Percentiles rank a stretch among this genome's conserved stretches.
Conservation (phyloP, 2,888 invertebrate genomes). For the Hemaris fuciformis region DNA sequence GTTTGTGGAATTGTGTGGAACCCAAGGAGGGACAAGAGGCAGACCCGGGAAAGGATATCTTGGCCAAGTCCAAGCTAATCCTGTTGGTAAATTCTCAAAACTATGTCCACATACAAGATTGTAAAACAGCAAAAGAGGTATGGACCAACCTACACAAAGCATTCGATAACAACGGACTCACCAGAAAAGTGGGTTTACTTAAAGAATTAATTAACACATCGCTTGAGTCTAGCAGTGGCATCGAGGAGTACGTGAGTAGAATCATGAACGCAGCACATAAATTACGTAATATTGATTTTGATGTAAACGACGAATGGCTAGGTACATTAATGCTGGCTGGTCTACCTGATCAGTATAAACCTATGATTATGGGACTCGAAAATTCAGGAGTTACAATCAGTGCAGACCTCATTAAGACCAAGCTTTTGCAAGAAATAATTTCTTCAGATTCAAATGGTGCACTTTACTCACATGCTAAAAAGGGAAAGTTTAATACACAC, state of each 20-base stretch:
- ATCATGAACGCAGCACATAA: constrained; percentile 27
- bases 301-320: constrained; percentile 20
- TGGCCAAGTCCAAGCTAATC: no score
- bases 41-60: no score
- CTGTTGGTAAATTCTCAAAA: no score
- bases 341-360: constrained; percentile 21
- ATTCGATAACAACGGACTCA: constrained; percentile 18
- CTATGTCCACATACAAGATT: no score
- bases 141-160: no score
- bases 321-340: constrained; percentile 21
- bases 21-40: no score
- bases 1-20: no score
- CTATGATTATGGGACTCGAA: constrained; percentile 22
- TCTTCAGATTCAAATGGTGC: background rate
- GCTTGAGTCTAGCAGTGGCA: constrained; percentile 15
- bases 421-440: constrained; percentile 19
- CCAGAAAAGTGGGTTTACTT: constrained; percentile 21
- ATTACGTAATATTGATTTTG: constrained; percentile 23
- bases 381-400: constrained; percentile 23
- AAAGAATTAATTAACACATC: constrained; percentile 18
- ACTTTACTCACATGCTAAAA: constrained; percentile 14
- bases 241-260: constrained; percentile 24
- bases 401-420: constrained; percentile 22
- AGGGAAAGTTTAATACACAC: background rate
- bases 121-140: no score